Conservation (phyloP, 2,797 vertebrate genomes). For the Ciconia nigra region DNA sequence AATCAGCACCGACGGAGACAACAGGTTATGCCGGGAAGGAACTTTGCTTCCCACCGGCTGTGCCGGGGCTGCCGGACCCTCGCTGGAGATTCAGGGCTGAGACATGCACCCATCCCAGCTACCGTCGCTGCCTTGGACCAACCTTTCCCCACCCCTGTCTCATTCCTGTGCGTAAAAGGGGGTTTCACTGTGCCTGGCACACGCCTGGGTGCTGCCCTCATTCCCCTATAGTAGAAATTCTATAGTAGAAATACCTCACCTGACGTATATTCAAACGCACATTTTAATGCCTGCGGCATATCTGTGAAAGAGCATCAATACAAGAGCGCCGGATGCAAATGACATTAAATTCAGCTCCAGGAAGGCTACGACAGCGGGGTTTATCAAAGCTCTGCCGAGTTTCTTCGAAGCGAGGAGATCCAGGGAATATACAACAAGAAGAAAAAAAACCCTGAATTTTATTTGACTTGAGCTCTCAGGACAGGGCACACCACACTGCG, state of each 20-base stretch:
- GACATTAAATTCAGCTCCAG: accelerated
- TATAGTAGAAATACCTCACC: accelerated
- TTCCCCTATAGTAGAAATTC: neutral
- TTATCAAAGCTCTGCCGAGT: neutral
- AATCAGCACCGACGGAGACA: accelerated
- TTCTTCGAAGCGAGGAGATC: neutral
- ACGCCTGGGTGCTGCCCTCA: accelerated
- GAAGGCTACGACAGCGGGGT: accelerated
- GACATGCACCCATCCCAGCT: too few relatives aligned
- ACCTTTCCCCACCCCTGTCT: neutral
- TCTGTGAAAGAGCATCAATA: too few relatives aligned
- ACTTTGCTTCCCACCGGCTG: accelerated
- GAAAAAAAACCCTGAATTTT: neutral
- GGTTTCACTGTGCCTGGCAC: accelerated
- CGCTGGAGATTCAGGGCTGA: accelerated
- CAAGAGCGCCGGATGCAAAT: accelerated
- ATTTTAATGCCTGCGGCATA: accelerated
- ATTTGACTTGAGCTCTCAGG: neutral
- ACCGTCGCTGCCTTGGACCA: neutral
- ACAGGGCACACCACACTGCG: accelerated
- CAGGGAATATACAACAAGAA: neutral
- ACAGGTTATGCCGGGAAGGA: neutral
- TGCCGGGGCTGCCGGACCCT: neutral
- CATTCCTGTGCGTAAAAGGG: accelerated
- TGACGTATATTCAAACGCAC: accelerated